Base-by-base conservation (phyloP, 2,888 invertebrate genomes). In the Petrolisthes cinctipes region DNA sequence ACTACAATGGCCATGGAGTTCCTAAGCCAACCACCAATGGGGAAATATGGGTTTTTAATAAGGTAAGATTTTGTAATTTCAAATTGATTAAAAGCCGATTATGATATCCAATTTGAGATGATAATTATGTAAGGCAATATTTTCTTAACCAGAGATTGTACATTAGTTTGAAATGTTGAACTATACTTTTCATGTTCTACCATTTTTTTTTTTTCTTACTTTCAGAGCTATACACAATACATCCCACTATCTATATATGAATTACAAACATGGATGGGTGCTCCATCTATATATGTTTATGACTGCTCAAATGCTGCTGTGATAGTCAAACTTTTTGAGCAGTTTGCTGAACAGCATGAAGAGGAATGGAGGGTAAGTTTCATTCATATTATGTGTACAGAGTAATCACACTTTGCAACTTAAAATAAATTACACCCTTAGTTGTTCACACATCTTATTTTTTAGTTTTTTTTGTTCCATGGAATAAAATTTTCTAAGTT, bases 11-110 rank as follows among this genome's bases (percentile, higher is more conserved):
- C 0, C 99, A 99, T 93, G 99, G 99, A 20, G 99, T 99, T 89
- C 99, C 99, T 75, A 97, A 96, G 93, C 99, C 99, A 61, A 99
- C 99, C 11, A 94, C 95, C 23, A 99, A 99, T 94, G 99, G 99
- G 9, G 99, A 99, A 94, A 97, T 99, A 92, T 99, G 99, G 99
- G 99, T 99, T 4, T 99, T 99, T 94, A 99, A 99, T 94, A 95
- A 97, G 94, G 97, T 97, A 92, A 92, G 37, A 37, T 37, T n/a
- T 2, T 37, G 37, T 37, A 37, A 37, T 37, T 37, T 37, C 37
- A 37, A 37, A 37, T 37, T 37, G 37, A 37, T 37, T 37, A 37
- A 37, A 68, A 68, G 1, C n/a, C 1, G 17, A 68, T 68, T 68
- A 17, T 68, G 68, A n/a, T 68, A n/a, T 68, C 17, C n/a, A n/a